Evolutionary conservation across 1,140 invertebrate genomes (phyloP), one percentile per base, ranked within the genome.

Genomic region (Contarinia nasturtii): DNA sequence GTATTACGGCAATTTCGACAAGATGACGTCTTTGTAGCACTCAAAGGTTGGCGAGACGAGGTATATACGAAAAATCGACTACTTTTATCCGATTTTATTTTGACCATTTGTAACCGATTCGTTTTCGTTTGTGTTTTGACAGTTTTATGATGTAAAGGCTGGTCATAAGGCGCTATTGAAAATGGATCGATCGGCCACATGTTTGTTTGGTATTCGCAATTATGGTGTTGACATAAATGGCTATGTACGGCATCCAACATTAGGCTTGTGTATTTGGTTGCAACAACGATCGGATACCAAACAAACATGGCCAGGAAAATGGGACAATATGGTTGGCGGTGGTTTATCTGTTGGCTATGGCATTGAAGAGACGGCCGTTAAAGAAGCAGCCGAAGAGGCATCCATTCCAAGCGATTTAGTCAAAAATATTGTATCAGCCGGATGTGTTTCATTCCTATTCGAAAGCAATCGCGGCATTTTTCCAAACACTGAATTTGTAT

Each of bases 181-280:
- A 67, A 88, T 95, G 80, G 90, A 95, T 63, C 72, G 90, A 52
- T 86, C 85, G 51, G 88, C 86, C 34, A 85, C 86, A 45, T 88
- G 88, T 66, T 67, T 94, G 46, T 92, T 96, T 74, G 91, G 91
- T 37, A 82, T 92, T 54, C 76, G 83, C 52, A 88, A 89, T 60
- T 95, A 92, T 67, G 91, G 92, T 42, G 84, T 92, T 21, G 86
- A 91, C 60, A 89, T 96, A 46, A 94, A 90, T 67, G 92, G 90
- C 11, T 96, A 88, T 65, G 80, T 88, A 11, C 76, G 75, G 56
- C 79, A 88, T 66, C 81, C 82, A 14, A 75, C 79, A 41, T 81
- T 82, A 64, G 84, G 87, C 8, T 61, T 92, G 38, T 88, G 83
- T 63, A 80, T 96, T 61, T 96, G 92, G 92, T 68, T 95, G 52